Evolutionary conservation across 1,140 invertebrate genomes (phyloP), one percentile per base, ranked within the genome.

Genomic region (Bactericera cockerelli): DNA sequence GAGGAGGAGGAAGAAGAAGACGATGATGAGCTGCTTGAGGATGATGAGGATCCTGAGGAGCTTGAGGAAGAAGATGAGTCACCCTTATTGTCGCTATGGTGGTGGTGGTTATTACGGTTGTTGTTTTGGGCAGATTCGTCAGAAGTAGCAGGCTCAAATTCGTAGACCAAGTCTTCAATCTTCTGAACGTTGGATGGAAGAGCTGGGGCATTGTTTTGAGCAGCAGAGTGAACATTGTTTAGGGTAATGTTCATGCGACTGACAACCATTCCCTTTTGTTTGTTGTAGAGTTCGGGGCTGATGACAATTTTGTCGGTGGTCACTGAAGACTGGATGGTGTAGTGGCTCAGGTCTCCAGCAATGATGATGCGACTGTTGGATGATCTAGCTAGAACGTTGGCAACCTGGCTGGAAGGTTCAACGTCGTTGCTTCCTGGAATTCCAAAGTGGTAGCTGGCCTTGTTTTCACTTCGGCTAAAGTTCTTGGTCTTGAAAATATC

Each of bases 401-500:
- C 75, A 62, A 77, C 73, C 49, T 72, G 69, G 58, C 77, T 77
- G 36, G 71, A 74, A 22, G 77, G 75, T 64, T 79, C 74, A 72
- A 72, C 77, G 56, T 77, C 68, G 11, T 70, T 71, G 6, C 68
- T 66, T 21, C 73, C 70, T 19, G 71, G 74, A 26, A 82, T 71
- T 55, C 81, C 81, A 63, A 74, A 80, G 65, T 81, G 76, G 63
- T 81, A 82, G 8, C 70, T 73, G n/a, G 78, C 69, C 59, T 74
- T 70, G 56, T 78, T 70, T 6, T 79, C 74, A 67, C 81, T 81
- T 33, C 78, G 78, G 19, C 69, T 76, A 65, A 78, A 84, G 69
- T 84, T 80, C 63, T 77, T 81, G 42, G 73, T 79, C 66, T 86
- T 86, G 13, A 76, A 74, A 26, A 87, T 74, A 60, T 81, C 75